A percentile compares a stretch with the other conserved stretches of the same genome.
phyloP scores from a whole-genome alignment of 1,140 invertebrate species.

The Euwallacea fornicatus region DNA sequence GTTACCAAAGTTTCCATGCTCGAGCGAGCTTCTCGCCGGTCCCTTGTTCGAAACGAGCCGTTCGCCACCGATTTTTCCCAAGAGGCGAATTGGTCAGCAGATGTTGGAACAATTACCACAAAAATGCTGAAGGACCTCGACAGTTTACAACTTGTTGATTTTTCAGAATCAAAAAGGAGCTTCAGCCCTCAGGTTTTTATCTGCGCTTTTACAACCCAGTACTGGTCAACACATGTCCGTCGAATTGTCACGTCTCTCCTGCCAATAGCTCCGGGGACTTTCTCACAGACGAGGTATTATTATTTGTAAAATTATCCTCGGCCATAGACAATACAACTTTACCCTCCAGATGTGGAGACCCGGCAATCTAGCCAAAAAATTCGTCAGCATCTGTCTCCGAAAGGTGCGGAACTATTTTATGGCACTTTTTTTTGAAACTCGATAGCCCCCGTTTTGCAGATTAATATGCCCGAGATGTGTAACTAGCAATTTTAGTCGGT shows the following conservation, averaged over 20 bases:
- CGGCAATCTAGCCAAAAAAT: constrained; percentile 23
- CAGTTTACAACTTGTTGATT: too few relatives aligned
- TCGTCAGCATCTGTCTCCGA: constrained; percentile 15
- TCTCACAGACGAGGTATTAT: constrained; percentile 13
- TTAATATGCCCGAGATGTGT: constrained; percentile 2
- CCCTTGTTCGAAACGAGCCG: too few relatives aligned
- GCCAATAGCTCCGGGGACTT: constrained; percentile 16
- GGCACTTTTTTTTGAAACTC: constrained; percentile 12
- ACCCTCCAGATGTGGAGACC: constrained; percentile 18
- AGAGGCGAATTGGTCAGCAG: too few relatives aligned
- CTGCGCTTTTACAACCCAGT: background rate
- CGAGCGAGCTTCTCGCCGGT: too few relatives aligned
- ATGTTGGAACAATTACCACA: too few relatives aligned
- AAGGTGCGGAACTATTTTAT: constrained; percentile 12
- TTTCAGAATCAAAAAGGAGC: too few relatives aligned
- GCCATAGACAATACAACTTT: constrained; percentile 17
- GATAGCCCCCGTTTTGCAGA: constrained; percentile 8
- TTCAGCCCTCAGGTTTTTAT: too few relatives aligned
- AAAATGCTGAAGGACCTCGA: too few relatives aligned
- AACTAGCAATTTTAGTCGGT: constrained; percentile 11
- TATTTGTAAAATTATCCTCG: constrained; percentile 2
- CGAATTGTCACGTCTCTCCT: constrained; percentile 25
- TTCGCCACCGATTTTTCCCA: too few relatives aligned
- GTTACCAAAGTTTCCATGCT: too few relatives aligned
- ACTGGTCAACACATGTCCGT: constrained; percentile 15